phyloP scores from a whole-genome alignment of 2,888 invertebrate species.

The Dolomedes plantarius region DNA sequence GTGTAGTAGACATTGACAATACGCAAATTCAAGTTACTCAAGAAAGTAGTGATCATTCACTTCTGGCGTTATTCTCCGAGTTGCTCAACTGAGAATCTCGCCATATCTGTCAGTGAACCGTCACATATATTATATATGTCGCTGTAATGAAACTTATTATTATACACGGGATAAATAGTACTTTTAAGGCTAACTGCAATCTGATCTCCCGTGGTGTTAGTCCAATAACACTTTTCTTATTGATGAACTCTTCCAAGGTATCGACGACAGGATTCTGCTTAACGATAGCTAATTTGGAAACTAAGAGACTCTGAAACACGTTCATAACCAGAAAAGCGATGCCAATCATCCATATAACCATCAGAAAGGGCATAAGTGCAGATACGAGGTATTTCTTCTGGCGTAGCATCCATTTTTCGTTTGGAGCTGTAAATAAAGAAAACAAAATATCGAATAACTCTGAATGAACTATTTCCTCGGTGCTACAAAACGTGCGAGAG shows the following conservation, averaged over 20 bases:
- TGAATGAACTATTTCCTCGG: no score
- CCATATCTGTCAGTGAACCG: no score
- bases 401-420: constrained; percentile 27
- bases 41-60: no score
- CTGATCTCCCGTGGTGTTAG: constrained; percentile 26
- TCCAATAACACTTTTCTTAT: background rate
- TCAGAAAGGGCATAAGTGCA: constrained; percentile 6
- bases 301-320: constrained; percentile 43
- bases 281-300: constrained; percentile 45
- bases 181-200: background rate
- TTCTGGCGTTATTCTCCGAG: no score
- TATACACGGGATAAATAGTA: no score
- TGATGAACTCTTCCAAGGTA: constrained; percentile 29
- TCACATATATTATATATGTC: no score
- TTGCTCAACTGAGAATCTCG: no score
- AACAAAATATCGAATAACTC: constrained; percentile 3
- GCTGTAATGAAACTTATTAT: no score
- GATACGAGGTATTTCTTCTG: constrained; percentile 6
- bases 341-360: constrained; percentile 33
- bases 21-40: no score
- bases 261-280: constrained; percentile 31
- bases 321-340: constrained; percentile 50
- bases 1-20: no score
- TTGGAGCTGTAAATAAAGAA: constrained; percentile 27
- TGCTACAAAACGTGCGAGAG: no score